Base-by-base conservation (phyloP, 2,113 vertebrate genomes). In the Caranx ignobilis region DNA sequence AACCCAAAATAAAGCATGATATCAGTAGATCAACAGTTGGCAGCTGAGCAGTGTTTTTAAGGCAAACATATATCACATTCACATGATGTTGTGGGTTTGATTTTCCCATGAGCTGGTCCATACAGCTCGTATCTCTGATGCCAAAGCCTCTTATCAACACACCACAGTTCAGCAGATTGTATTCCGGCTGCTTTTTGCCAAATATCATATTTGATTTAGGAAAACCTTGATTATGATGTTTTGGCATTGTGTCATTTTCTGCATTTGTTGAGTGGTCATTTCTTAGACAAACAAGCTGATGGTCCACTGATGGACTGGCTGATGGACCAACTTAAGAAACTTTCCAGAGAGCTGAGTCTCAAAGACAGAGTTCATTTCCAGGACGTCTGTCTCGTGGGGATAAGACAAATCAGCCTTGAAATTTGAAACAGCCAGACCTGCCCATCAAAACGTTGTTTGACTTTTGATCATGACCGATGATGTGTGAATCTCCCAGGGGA, bases 291-390 rank as follows among this genome's bases (percentile, higher is more conserved):
- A 75, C 52, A 55, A 18, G 19, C 63, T 6, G 45, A 26, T 79
- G 77, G 63, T 82, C 77, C 11, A 16, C 26, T 26, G 26, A 55
- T 52, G 48, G 48, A n/a, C 9, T 52, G 48, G 47, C 2, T 2
- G 48, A 52, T 34, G 34, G 26, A 0, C 52, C 57, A 55, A 59
- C 26, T 71, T 63, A 75, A 57, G 74, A 77, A 47, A 15, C 31
- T 16, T 19, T 26, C 77, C 81, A 86, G 32, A 60, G 63, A 59
- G n/a, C 39, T 21, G 18, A 52, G 26, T 26, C 66, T 81, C 39
- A n/a, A 9, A 61, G 13, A 80, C 67, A 81, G 81, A 83, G 81
- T 70, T 83, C 74, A 66, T 88, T 84, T 88, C 76, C 77, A 86
- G 81, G 75, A 77, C 21, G 13, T 75, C 69, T 68, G 60, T 83